Evolutionary conservation across 2,113 vertebrate species (phyloP).

Genomic region (Siniperca chuatsi): DNA sequence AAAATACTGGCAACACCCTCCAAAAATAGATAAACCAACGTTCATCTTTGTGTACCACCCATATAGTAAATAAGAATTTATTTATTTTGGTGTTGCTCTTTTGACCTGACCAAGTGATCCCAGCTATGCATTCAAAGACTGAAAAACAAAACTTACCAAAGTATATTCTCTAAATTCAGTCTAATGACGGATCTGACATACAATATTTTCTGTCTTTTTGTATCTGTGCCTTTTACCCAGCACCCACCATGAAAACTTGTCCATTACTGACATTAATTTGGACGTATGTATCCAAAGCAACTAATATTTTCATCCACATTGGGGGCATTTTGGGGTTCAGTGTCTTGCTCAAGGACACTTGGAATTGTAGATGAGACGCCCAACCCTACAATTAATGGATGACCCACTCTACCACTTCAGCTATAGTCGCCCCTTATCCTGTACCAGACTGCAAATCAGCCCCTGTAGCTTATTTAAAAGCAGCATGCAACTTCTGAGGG

Average conservation of each 20-base stretch:
- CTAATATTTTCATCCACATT: background rate
- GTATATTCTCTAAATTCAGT: background rate
- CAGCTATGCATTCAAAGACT: background rate
- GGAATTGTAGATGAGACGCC: background rate
- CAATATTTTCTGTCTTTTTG: background rate
- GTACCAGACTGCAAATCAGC: constrained; percentile 11
- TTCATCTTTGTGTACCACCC: background rate
- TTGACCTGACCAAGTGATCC: background rate
- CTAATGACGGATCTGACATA: background rate
- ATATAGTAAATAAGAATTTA: background rate
- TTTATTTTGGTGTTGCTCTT: background rate
- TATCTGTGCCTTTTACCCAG: background rate
- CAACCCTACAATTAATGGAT: background rate
- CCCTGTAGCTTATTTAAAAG: background rate
- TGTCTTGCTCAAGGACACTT: background rate
- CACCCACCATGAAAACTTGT: background rate
- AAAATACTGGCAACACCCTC: constrained; percentile 27
- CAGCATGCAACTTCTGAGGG: background rate
- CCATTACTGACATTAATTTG: background rate
- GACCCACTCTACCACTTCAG: background rate
- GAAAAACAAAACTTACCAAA: background rate
- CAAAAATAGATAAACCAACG: background rate
- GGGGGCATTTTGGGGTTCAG: background rate
- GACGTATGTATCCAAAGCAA: background rate
- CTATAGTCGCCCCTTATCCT: background rate